Evolutionary conservation across 2,888 invertebrate genomes (phyloP).

Genomic region (Dynastes maya): DNA sequence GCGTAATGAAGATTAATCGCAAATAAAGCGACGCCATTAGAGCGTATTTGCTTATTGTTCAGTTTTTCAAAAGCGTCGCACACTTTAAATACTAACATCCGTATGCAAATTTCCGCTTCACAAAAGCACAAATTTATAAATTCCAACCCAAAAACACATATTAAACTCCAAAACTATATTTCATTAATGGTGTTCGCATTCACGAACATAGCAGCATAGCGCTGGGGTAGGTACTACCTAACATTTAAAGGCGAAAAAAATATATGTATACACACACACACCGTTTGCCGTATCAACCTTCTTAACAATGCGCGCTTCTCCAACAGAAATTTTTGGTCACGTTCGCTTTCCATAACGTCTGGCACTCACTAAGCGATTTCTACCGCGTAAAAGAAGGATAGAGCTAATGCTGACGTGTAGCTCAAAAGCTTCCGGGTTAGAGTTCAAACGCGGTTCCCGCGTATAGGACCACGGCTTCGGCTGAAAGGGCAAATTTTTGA

Average conservation of each 20-base stretch:
- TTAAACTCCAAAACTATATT: conserved; percentile 34
- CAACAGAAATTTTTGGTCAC: not conserved
- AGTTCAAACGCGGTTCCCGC: not conserved
- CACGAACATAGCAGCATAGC: conserved; percentile 18
- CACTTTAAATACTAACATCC: too few species aligned
- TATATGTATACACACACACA: conserved; percentile 44
- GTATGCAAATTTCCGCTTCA: not conserved
- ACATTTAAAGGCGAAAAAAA: conserved; percentile 40
- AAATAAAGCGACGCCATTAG: too few species aligned
- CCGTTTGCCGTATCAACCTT: conserved; percentile 49
- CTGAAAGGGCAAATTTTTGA: conserved; percentile 53
- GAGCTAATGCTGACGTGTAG: conserved; percentile 18
- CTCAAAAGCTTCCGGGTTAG: not conserved
- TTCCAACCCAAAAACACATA: conserved; percentile 8
- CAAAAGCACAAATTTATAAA: conserved; percentile 15
- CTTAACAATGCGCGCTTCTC: conserved; percentile 45
- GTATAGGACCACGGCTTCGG: conserved; percentile 34
- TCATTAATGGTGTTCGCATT: conserved; percentile 48
- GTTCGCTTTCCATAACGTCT: not conserved
- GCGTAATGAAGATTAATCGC: too few species aligned
- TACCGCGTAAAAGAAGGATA: not conserved
- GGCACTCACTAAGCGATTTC: not conserved
- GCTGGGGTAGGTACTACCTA: conserved; percentile 3
- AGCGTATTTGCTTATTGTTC: too few species aligned
- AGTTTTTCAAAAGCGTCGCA: too few species aligned